These are phyloP conservation scores for Stenodema calcarata DNA, from an alignment of 2,888 invertebrate species.

Conservation along the genomic window DNA sequence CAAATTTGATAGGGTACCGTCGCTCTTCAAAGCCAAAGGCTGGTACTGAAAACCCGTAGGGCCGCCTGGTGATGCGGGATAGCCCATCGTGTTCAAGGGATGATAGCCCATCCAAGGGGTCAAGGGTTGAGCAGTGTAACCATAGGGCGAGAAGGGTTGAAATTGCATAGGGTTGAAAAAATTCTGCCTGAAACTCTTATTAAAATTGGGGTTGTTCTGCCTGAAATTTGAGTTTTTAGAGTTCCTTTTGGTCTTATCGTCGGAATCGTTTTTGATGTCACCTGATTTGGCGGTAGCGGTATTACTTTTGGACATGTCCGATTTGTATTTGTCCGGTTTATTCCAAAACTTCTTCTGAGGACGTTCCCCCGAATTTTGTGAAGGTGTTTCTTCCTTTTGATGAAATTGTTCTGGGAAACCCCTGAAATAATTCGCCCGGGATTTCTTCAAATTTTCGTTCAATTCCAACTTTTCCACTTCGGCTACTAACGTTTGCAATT, in stretches of 20 bases:
- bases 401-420: not conserved
- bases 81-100: not conserved
- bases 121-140: not conserved
- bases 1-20: not conserved
- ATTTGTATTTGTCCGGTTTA: conserved; percentile 7
- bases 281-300: conserved; percentile 1
- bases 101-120: not conserved
- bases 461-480: too few species aligned
- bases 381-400: not conserved
- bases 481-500: not conserved
- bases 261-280: not conserved
- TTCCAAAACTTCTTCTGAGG: conserved; percentile 11
- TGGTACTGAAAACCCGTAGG: not conserved
- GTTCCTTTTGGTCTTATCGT: conserved; percentile 14
- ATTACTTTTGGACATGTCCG: conserved; percentile 2
- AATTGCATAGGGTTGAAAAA: not conserved
- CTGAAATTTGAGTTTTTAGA: too few species aligned
- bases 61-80: not conserved
- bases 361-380: conserved; percentile 8
- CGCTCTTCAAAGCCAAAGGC: not conserved
- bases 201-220: too few species aligned
- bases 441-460: too few species aligned
- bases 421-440: too few species aligned
- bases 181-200: not conserved
- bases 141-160: not conserved